A percentile compares a stretch with the other conserved stretches of the same genome.
These are phyloP conservation scores for Ennomos erosarius DNA, from an alignment of 2,888 invertebrate genomes.

Conservation along the genomic window DNA sequence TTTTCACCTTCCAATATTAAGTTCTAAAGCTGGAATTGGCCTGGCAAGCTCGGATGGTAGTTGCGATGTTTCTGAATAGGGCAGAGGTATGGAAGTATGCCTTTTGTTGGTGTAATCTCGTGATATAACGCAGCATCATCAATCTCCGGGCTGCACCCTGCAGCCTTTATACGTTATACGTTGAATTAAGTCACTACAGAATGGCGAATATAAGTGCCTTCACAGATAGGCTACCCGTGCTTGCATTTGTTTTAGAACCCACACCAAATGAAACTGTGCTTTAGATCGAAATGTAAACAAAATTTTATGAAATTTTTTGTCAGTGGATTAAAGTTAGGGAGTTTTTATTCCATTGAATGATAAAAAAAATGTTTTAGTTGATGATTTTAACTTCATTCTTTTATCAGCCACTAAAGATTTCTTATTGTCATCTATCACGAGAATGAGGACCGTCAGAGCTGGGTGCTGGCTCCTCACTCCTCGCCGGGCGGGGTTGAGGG, in stretches of 20 bases:
- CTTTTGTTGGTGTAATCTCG: constrained; percentile 37
- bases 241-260: too few relatives aligned
- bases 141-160: constrained; percentile 33
- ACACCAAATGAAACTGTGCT: too few relatives aligned
- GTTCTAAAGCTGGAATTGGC: background rate
- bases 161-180: constrained; percentile 20
- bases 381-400: background rate
- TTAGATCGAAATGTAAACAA: too few relatives aligned
- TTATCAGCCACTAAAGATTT: background rate
- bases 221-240: background rate
- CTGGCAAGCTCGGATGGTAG: background rate
- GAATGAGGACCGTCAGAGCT: constrained; percentile 1
- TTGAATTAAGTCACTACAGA: constrained; percentile 20
- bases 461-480: constrained; percentile 1
- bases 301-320: too few relatives aligned
- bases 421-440: background rate
- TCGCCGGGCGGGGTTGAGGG: background rate
- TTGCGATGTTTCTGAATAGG: constrained; percentile 5
- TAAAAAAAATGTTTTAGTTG: too few relatives aligned
- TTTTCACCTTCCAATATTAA: background rate
- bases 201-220: constrained; percentile 12
- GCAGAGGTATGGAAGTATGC: constrained; percentile 26
- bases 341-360: too few relatives aligned
- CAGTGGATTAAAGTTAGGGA: too few relatives aligned
- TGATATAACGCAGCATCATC: constrained; percentile 39